A percentile compares a stretch with the other conserved stretches of the same genome.
These are phyloP conservation scores for Silurus aristotelis DNA, from an alignment of 2,797 vertebrate genomes.

Conservation along the genomic window DNA sequence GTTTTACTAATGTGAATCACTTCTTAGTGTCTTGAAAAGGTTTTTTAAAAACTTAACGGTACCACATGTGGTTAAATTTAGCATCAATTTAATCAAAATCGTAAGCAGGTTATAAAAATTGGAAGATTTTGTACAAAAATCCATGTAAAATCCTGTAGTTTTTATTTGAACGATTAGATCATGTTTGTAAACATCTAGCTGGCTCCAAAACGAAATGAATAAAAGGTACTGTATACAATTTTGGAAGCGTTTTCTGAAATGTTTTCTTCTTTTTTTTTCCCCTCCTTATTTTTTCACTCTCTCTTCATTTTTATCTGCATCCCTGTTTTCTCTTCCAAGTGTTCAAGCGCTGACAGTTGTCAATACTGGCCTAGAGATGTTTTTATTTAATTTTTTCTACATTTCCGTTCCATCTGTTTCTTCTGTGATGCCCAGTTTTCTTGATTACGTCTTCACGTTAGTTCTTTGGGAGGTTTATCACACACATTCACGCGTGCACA, in stretches of 20 bases:
- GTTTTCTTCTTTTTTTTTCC: neutral
- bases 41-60: neutral
- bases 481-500: neutral
- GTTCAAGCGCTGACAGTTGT: slow-evolving; percentile 42
- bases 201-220: neutral
- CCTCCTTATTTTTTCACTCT: neutral
- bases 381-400: slow-evolving; percentile 22
- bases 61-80: neutral
- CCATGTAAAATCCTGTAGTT: neutral
- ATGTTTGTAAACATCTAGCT: neutral
- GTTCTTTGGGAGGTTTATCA: neutral
- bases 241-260: neutral
- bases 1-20: neutral
- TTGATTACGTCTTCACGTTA: neutral
- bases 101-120: neutral
- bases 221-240: neutral
- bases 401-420: slow-evolving; percentile 12
- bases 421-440: neutral
- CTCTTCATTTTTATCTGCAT: slow-evolving; percentile 2
- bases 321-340: slow-evolving; percentile 14
- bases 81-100: neutral
- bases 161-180: neutral
- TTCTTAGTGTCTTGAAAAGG: neutral
- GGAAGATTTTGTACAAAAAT: neutral
- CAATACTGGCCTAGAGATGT: slow-evolving; percentile 38